Percentiles rank a stretch among this genome's conserved stretches.
Conservation (phyloP, 1,140 invertebrate species). For the Pristionchus pacificus region DNA sequence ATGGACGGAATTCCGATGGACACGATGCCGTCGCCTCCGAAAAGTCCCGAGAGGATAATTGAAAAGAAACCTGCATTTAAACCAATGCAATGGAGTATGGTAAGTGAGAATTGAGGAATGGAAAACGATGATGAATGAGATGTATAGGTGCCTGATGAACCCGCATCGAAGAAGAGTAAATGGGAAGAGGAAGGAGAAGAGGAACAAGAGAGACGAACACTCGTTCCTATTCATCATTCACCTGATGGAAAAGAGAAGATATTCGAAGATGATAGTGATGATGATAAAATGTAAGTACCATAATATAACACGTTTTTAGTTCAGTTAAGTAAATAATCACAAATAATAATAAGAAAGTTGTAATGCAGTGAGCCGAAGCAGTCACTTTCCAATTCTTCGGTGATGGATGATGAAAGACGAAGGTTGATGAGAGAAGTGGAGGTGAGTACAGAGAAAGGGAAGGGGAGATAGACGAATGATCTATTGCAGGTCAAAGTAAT, state of each 20-base stretch:
- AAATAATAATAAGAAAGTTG: conserved; percentile 33
- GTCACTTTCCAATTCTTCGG: conserved; percentile 8
- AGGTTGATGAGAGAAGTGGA: conserved; percentile 52
- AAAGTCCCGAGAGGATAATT: conserved; percentile 3
- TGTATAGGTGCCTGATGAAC: conserved; percentile 17
- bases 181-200: conserved; percentile 11
- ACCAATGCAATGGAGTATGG: conserved; percentile 8
- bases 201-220: background rate
- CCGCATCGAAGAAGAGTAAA: background rate
- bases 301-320: conserved; percentile 1
- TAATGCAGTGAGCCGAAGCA: conserved; percentile 22
- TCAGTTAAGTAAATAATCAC: conserved; percentile 4
- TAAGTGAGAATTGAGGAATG: background rate
- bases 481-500: conserved; percentile 49
- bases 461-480: background rate
- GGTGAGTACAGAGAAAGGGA: conserved; percentile 18
- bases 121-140: conserved; percentile 17
- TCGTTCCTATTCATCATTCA: background rate
- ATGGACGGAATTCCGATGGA: conserved; percentile 47
- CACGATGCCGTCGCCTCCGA: conserved; percentile 8
- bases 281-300: conserved; percentile 5
- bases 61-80: conserved; percentile 28
- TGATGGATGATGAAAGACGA: conserved; percentile 43
- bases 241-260: background rate
- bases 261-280: conserved; percentile 10